Evolutionary conservation across 2,888 invertebrate genomes (phyloP).

Genomic region (Cryptocephalus moraei): DNA sequence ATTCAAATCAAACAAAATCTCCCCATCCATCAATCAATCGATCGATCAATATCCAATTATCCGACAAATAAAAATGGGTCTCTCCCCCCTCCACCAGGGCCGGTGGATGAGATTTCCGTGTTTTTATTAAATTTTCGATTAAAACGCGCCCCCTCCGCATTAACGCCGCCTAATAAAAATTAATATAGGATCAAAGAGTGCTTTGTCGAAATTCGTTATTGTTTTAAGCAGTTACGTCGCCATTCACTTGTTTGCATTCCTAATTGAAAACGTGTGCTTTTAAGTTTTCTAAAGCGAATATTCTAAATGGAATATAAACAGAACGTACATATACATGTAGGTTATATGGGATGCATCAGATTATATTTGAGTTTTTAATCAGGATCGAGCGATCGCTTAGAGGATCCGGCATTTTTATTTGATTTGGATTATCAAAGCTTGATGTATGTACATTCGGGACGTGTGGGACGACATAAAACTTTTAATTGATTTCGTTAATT

Average conservation of each 20-base stretch:
- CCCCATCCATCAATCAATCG: no score
- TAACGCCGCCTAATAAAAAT: conserved; percentile 5
- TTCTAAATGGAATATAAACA: conserved; percentile 39
- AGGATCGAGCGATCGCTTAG: conserved; percentile 25
- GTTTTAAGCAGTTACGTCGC: conserved; percentile 24
- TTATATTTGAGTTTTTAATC: conserved; percentile 28
- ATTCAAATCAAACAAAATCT: no score
- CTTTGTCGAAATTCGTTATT: conserved; percentile 18
- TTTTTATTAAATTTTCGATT: no score
- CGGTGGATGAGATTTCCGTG: no score
- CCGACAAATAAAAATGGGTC: no score
- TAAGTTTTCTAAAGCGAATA: conserved; percentile 31
- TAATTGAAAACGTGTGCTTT: conserved; percentile 38
- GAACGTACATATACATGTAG: conserved; percentile 23
- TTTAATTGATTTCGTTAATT: no score
- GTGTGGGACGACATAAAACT: no score
- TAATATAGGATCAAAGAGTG: conserved; percentile 11
- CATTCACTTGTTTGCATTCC: conserved; percentile 16
- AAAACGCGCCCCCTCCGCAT: no score
- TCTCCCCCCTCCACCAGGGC: no score
- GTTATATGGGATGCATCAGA: conserved; percentile 12
- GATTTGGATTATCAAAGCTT: no score
- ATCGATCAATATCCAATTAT: no score
- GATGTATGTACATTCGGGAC: no score
- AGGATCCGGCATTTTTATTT: conserved; percentile 13